Conservation (phyloP, 2,888 invertebrate species). For the Conistra vaccinii region DNA sequence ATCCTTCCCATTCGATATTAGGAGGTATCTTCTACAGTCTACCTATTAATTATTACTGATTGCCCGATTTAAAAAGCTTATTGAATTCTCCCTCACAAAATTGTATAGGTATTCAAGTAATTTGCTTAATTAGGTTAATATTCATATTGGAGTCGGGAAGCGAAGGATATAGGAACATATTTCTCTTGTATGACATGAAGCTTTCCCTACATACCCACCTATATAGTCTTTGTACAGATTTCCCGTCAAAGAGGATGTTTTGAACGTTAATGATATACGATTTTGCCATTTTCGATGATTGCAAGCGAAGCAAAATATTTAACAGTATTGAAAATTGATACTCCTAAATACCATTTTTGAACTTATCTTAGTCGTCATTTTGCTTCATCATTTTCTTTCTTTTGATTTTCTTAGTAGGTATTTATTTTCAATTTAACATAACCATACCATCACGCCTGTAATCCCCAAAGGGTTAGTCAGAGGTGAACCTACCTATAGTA, state of each 20-base stretch:
- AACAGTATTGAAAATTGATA: background rate
- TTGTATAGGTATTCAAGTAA: slow-evolving; percentile 24
- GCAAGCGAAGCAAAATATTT: background rate
- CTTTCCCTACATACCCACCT: background rate
- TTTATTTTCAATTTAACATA: background rate
- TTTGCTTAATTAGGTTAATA: slow-evolving; percentile 24
- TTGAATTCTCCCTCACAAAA: slow-evolving; percentile 9
- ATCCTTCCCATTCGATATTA: background rate
- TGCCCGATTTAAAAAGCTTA: slow-evolving; percentile 7
- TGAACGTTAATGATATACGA: slow-evolving; percentile 5
- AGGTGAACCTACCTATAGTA: no score
- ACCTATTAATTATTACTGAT: slow-evolving; percentile 7
- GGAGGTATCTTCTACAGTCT: background rate
- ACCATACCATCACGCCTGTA: no score
- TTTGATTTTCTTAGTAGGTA: background rate
- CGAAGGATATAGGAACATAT: background rate
- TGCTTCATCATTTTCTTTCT: background rate
- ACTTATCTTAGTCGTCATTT: background rate
- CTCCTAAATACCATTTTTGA: background rate
- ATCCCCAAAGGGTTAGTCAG: no score
- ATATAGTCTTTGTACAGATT: slow-evolving; percentile 15
- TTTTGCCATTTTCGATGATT: slow-evolving; percentile 4
- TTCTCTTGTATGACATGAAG: background rate
- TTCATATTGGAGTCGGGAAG: background rate
- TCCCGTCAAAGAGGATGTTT: slow-evolving; percentile 2